Evolutionary conservation across 1,140 invertebrate species (phyloP).

Genomic region (Zaprionus capensis): DNA sequence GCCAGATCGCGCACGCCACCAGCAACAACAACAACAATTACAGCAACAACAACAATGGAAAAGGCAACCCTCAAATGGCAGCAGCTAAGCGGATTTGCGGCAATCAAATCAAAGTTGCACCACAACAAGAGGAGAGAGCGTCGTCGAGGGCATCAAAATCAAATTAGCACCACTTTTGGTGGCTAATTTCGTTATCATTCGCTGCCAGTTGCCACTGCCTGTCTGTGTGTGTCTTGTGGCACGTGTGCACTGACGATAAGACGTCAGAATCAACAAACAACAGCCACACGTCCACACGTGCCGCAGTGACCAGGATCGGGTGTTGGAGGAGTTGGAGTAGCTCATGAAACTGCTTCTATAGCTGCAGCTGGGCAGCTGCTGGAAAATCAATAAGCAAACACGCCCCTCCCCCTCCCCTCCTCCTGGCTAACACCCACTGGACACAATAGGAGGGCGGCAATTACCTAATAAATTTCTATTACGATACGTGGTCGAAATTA

Average conservation of each 20-base stretch:
- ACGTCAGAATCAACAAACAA: constrained; percentile 50
- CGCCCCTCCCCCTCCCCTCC: not conserved
- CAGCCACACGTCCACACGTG: constrained; percentile 59
- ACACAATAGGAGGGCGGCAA: constrained; percentile 38
- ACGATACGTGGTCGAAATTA: constrained; percentile 19
- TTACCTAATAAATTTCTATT: constrained; percentile 70
- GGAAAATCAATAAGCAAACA: constrained; percentile 35
- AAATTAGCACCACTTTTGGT: constrained; percentile 79
- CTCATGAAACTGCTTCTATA: not conserved
- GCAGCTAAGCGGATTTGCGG: constrained; percentile 66
- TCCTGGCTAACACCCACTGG: constrained; percentile 64
- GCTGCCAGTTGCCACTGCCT: constrained; percentile 30
- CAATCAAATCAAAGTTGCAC: constrained; percentile 63
- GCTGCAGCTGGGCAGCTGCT: constrained; percentile 13
- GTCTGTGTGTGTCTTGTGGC: constrained; percentile 8
- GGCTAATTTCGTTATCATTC: constrained; percentile 75
- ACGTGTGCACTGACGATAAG: constrained; percentile 67
- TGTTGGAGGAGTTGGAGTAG: not conserved
- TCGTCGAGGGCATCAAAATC: constrained; percentile 62
- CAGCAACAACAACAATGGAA: not conserved
- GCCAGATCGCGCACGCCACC: constrained; percentile 16
- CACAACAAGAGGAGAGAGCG: constrained; percentile 30
- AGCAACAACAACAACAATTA: not conserved
- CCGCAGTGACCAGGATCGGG: constrained; percentile 30
- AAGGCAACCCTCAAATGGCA: constrained; percentile 36